Percentiles rank a stretch among this genome's conserved stretches.
Conservation (phyloP, 2,888 invertebrate species). For the Alviniconcha strummeri region DNA sequence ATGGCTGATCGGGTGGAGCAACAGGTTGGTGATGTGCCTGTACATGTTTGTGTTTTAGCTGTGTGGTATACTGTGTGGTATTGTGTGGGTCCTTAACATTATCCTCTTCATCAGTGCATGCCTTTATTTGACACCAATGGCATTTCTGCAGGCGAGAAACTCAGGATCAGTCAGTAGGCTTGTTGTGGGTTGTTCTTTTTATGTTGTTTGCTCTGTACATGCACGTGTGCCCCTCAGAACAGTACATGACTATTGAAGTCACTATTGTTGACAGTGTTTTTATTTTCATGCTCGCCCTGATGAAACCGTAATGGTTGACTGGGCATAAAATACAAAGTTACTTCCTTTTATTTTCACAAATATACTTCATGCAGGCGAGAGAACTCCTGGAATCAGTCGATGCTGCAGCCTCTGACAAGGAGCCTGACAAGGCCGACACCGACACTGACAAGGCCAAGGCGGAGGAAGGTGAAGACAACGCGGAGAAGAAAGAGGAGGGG, state of each 20-base stretch:
- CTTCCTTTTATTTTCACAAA: no score
- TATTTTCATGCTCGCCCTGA: no score
- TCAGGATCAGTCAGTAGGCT: background rate
- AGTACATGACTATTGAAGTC: no score
- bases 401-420: slow-evolving; percentile 2
- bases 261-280: no score
- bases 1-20: slow-evolving; percentile 74
- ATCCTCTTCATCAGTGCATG: no score
- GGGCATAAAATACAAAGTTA: no score
- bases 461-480: slow-evolving; percentile 42
- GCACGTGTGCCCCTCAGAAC: background rate
- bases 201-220: background rate
- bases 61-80: background rate
- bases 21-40: slow-evolving; percentile 11
- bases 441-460: slow-evolving; percentile 42
- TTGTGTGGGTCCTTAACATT: no score
- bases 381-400: slow-evolving; percentile 28
- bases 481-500: slow-evolving; percentile 34
- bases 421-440: slow-evolving; percentile 34
- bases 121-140: no score
- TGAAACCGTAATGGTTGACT: no score
- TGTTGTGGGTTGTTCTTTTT: background rate
- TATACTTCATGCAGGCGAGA: no score
- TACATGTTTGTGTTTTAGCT: background rate
- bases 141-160: no score